Conservation (phyloP, 1,140 invertebrate genomes). For the Gonatopus flavifemur region DNA sequence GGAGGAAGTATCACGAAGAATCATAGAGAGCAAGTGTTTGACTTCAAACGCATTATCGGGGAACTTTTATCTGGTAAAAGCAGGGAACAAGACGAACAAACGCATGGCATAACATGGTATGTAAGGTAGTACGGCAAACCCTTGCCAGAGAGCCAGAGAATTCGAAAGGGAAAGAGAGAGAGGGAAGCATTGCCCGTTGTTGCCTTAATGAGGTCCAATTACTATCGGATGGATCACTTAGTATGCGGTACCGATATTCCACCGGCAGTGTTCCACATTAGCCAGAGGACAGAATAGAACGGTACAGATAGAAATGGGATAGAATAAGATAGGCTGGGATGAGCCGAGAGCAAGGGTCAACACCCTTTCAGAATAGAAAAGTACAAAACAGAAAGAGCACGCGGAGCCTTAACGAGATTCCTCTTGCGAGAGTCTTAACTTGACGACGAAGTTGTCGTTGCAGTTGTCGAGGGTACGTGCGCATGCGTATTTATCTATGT, state of each 20-base stretch:
- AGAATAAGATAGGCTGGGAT: no score
- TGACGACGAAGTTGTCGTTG: conserved; percentile 5
- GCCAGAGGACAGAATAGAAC: conserved; percentile 21
- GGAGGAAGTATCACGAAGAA: no score
- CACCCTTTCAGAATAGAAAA: conserved; percentile 29
- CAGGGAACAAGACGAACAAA: conserved; percentile 16
- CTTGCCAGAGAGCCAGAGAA: conserved; percentile 8
- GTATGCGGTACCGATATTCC: conserved; percentile 41
- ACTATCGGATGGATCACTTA: conserved; percentile 47
- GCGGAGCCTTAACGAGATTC: conserved; percentile 28
- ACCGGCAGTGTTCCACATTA: conserved; percentile 36
- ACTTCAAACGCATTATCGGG: conserved; percentile 38
- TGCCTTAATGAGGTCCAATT: conserved; percentile 49
- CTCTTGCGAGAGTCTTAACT: conserved; percentile 5
- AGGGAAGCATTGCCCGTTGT: conserved; percentile 30
- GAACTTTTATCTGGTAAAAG: conserved; percentile 13
- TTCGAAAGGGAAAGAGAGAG: conserved; percentile 10
- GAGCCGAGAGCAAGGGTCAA: conserved; percentile 45
- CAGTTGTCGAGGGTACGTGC: background rate
- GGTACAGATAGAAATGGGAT: no score
- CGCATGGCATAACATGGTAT: no score
- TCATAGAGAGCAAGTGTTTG: no score
- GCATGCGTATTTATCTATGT: no score
- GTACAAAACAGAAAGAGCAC: no score
- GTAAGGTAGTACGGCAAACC: no score